Evolutionary conservation across 2,797 vertebrate species (phyloP).

Genomic region (Eulemur mongoz): DNA sequence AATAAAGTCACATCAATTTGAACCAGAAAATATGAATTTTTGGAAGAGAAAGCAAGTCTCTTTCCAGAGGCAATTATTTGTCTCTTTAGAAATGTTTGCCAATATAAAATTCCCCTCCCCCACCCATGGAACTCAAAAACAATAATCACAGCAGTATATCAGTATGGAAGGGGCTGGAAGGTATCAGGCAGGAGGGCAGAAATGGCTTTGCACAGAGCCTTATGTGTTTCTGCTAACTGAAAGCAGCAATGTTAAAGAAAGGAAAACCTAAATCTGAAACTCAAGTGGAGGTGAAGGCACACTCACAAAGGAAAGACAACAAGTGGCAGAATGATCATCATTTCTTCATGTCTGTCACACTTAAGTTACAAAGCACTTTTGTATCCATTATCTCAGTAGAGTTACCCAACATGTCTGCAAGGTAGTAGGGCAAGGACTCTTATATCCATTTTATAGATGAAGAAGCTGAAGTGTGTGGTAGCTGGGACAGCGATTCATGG

Average conservation of each 20-base stretch:
- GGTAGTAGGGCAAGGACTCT: neutral
- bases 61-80: constrained; percentile 68
- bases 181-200: neutral
- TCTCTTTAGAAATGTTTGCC: constrained; percentile 65
- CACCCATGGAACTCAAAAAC: neutral
- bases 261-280: neutral
- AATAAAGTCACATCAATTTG: constrained; percentile 71
- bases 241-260: neutral
- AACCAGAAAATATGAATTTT: constrained; percentile 68
- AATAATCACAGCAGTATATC: constrained; percentile 1
- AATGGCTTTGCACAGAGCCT: neutral
- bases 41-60: constrained; percentile 63
- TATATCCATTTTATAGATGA: neutral
- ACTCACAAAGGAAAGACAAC: neutral
- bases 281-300: neutral
- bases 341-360: neutral
- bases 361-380: neutral
- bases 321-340: neutral
- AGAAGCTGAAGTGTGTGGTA: neutral
- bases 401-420: neutral
- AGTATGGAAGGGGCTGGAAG: neutral
- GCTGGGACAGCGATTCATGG: neutral
- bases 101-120: constrained; percentile 44
- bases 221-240: neutral
- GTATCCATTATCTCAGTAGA: neutral